These are phyloP conservation scores for Agapostemon virescens DNA, from an alignment of 2,888 invertebrate species.

Conservation along the genomic window DNA sequence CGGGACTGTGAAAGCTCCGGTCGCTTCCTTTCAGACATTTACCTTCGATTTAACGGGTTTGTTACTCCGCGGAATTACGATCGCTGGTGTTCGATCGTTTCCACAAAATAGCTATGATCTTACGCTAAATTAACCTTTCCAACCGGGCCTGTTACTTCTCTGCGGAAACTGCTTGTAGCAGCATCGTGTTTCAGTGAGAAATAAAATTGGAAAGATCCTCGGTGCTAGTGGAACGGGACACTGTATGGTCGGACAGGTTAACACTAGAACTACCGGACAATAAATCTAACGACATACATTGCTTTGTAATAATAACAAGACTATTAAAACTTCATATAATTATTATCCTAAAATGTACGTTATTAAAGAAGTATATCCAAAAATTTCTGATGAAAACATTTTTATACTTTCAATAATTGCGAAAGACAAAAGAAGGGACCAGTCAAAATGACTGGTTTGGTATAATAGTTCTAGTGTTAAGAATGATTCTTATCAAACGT, in stretches of 20 bases:
- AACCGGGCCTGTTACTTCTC: background rate
- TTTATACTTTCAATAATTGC: too few species aligned
- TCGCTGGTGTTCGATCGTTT: conserved; percentile 3
- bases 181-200: background rate
- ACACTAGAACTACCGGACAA: too few species aligned
- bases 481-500: background rate
- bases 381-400: too few species aligned
- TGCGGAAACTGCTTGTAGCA: background rate
- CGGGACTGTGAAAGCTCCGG: conserved; percentile 7
- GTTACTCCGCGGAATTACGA: background rate
- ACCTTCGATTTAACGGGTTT: conserved; percentile 8
- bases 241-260: background rate
- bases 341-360: too few species aligned
- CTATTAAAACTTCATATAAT: too few species aligned
- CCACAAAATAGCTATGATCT: background rate
- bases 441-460: too few species aligned
- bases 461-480: too few species aligned
- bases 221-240: background rate
- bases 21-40: conserved; percentile 5
- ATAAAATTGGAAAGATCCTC: background rate
- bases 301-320: too few species aligned
- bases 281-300: too few species aligned
- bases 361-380: too few species aligned
- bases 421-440: too few species aligned
- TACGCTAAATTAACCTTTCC: background rate